Evolutionary conservation across 2,113 vertebrate genomes (phyloP).

Genomic region (Lepus timidus): DNA sequence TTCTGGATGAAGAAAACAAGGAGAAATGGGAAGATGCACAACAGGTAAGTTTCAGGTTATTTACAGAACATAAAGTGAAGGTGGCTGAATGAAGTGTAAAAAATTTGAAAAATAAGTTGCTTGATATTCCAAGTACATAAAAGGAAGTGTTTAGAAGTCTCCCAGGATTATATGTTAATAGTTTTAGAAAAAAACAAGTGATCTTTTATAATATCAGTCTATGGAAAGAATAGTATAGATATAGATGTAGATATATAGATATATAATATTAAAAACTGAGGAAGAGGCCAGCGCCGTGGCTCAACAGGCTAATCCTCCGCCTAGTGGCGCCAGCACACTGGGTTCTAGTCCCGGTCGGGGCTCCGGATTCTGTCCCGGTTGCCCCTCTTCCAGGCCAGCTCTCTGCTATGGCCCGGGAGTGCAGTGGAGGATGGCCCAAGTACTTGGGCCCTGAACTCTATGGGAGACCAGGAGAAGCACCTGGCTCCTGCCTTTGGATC

Average conservation of each 20-base stretch:
- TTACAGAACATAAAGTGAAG: neutral
- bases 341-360: no score
- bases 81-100: neutral
- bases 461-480: no score
- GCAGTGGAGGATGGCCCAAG: no score
- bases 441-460: no score
- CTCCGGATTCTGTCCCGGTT: no score
- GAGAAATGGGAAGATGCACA: slow-evolving; percentile 99
- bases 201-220: neutral
- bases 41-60: slow-evolving; percentile 91
- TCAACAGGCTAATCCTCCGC: no score
- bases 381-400: no score
- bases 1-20: slow-evolving; percentile 98
- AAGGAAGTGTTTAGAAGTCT: neutral
- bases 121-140: neutral
- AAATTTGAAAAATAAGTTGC: neutral
- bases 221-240: neutral
- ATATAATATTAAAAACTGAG: neutral
- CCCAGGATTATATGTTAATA: neutral
- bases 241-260: neutral
- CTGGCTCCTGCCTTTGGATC: no score
- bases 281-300: neutral
- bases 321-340: no score
- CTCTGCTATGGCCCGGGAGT: no score
- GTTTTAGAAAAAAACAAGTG: neutral